Conservation (phyloP, 2,888 invertebrate genomes). For the Bhutanitis thaidina region DNA sequence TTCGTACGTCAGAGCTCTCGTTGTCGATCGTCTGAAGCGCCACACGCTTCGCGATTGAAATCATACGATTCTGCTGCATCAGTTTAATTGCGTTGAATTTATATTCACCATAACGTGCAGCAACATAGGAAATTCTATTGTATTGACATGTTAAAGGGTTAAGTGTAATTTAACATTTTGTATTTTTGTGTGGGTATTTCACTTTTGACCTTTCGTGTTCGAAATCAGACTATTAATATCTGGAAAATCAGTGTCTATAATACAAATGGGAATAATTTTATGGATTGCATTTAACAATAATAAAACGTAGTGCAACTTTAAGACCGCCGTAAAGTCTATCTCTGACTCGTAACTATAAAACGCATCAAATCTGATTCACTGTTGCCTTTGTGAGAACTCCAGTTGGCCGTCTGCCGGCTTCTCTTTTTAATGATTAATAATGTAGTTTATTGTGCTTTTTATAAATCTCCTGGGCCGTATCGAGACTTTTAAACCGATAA, state of each 20-base stretch:
- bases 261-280: constrained; percentile 12
- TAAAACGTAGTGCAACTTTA: constrained; percentile 27
- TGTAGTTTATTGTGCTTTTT: constrained; percentile 60
- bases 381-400: constrained; percentile 55
- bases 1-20: too few species aligned
- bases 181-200: too few species aligned
- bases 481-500: constrained; percentile 52
- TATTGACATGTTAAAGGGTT: too few species aligned
- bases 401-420: constrained; percentile 48
- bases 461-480: constrained; percentile 47
- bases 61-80: neutral
- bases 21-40: constrained; percentile 14
- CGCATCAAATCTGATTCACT: constrained; percentile 61
- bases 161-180: too few species aligned
- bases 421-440: constrained; percentile 41
- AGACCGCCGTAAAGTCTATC: constrained; percentile 55
- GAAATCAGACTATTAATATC: neutral
- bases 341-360: constrained; percentile 60
- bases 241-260: constrained; percentile 1
- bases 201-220: neutral
- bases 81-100: neutral
- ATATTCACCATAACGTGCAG: neutral
- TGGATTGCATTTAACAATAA: constrained; percentile 2
- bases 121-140: too few species aligned
- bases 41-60: neutral